Evolutionary conservation across 2,797 vertebrate genomes (phyloP), one percentile per base, ranked within the genome.

Genomic region (Mastacembelus armatus): DNA sequence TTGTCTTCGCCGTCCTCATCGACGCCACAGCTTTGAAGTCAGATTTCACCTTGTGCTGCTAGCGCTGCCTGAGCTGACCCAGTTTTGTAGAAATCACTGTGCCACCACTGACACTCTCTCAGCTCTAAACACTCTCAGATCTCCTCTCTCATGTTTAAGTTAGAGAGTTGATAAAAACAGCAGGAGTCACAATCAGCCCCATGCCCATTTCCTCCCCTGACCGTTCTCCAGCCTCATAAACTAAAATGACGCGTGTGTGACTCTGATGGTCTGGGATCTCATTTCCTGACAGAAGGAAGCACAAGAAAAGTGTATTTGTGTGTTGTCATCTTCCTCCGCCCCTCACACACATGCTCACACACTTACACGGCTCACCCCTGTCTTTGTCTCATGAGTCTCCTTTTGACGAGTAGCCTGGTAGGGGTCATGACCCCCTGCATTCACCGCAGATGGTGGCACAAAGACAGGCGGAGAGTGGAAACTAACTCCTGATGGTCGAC

Each of bases 391-490:
- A 39, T 48, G 65, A 71, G 47, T 47, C 67, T 74, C 58, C 57
- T 85, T 83, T 85, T 78, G 80, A 85, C 63, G 65, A 69, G 62
- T 15, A 48, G 52, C 66, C 59, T 62, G 68, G 66, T 52, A 33
- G 78, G 63, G 93, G 90, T 83, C 79, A 2, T 12, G 74, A 88
- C 91, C 91, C 61, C 40, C 54, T 54, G 42, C 74, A 68, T 83
- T 84, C 87, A 84, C 83, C 48, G 59, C 93, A 94, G 93, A 93
- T 93, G 92, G 93, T 58, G 77, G 71, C 86, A 93, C 91, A 92
- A 92, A 85, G 80, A 66, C 61, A 54, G 71, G 48, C 32, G 43
- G 80, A 24, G 59, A 44, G 56, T 66, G 51, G 71, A 73, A 71
- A 59, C 52, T 4, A 39, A 62, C 55, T 74, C 85, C 74, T 30